Evolutionary conservation across 2,113 vertebrate species (phyloP).

Genomic region (Cinclus mexicanus): DNA sequence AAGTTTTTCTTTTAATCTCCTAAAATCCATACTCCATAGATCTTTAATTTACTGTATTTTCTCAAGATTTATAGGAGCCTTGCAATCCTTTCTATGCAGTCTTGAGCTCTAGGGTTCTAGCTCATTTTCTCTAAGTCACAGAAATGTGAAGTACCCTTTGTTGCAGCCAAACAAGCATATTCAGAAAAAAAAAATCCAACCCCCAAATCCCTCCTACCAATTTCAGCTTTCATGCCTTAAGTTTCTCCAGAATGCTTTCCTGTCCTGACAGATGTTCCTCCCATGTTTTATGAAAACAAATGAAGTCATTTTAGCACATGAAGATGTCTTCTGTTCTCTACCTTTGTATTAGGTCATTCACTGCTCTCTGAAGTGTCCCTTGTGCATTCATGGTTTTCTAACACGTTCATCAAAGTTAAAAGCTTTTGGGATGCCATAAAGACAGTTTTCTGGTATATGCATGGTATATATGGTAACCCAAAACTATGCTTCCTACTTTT

Average conservation of each 20-base stretch:
- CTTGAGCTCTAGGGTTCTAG: background rate
- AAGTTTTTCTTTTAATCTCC: background rate
- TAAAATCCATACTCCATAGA: background rate
- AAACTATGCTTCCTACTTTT: background rate
- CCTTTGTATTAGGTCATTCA: constrained; percentile 21
- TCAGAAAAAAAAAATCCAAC: background rate
- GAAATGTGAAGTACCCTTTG: background rate
- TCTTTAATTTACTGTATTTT: background rate
- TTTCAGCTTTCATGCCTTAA: background rate
- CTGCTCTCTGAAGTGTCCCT: constrained; percentile 6
- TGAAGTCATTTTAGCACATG: constrained; percentile 50
- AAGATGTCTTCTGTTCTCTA: constrained; percentile 55
- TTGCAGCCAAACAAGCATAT: background rate
- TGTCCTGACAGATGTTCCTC: constrained; percentile 47
- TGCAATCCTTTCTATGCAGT: background rate
- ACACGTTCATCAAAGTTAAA: background rate
- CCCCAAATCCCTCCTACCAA: background rate
- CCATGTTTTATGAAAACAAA: constrained; percentile 48
- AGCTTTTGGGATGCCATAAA: background rate
- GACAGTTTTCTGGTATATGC: background rate
- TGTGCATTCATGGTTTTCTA: constrained; percentile 29
- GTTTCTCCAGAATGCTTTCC: background rate
- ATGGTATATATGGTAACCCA: background rate
- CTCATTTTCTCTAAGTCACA: background rate
- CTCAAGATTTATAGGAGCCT: background rate